Percentiles rank a stretch among this genome's conserved stretches.
phyloP scores from a whole-genome alignment of 2,797 vertebrate genomes.

The Brachymystax lenok region DNA sequence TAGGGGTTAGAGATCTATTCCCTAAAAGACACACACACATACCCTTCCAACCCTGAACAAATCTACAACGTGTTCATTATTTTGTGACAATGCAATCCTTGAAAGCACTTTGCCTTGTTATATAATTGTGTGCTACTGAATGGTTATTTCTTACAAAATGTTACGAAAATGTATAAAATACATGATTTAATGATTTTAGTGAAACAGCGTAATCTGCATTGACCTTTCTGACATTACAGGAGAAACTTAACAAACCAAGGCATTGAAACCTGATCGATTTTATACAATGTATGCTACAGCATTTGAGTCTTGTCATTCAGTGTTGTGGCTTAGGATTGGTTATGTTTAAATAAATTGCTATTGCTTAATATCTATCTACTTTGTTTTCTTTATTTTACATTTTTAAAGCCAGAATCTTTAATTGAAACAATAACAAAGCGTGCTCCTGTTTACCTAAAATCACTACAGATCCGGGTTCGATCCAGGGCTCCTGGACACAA shows the following conservation, averaged over 20 bases:
- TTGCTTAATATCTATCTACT: constrained; percentile 53
- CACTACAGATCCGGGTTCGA: too few species aligned
- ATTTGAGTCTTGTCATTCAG: constrained; percentile 70
- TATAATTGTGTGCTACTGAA: constrained; percentile 61
- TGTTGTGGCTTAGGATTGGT: constrained; percentile 78
- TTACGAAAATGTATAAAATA: constrained; percentile 29
- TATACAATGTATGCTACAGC: constrained; percentile 66
- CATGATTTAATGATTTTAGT: constrained; percentile 22
- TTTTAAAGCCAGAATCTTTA: background rate
- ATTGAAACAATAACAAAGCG: too few species aligned
- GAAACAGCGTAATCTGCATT: constrained; percentile 26
- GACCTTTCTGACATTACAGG: constrained; percentile 39
- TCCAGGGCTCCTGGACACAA: too few species aligned
- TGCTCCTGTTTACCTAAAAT: too few species aligned
- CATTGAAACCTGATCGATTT: constrained; percentile 65
- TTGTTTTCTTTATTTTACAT: background rate
- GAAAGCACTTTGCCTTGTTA: constrained; percentile 65
- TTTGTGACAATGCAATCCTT: constrained; percentile 41
- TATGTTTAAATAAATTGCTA: constrained; percentile 71
- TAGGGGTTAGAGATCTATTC: background rate
- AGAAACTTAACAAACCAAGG: constrained; percentile 38
- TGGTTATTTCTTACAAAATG: constrained; percentile 59
- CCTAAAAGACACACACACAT: background rate
- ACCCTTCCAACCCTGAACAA: constrained; percentile 12
- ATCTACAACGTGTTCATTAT: constrained; percentile 28